Conservation (phyloP, 2,113 vertebrate species). For the Pseudorhombus dupliciocellatus region DNA sequence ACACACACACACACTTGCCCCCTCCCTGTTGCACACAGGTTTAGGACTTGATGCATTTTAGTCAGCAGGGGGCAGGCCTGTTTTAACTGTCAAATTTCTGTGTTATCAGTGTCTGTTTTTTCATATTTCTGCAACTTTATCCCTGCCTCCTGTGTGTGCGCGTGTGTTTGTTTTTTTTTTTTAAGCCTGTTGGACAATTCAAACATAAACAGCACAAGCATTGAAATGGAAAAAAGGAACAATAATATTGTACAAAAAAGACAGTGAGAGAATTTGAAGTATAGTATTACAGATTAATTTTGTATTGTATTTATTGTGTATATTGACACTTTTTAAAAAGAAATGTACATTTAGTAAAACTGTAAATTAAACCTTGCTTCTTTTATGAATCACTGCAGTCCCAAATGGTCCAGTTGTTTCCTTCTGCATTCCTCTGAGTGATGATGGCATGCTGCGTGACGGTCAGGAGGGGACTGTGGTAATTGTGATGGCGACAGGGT, state of each 20-base stretch:
- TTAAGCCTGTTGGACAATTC: slow-evolving; percentile 79
- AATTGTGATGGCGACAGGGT: neutral
- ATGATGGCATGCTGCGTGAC: slow-evolving; percentile 12
- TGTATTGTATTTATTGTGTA: slow-evolving; percentile 99
- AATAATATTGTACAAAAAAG: slow-evolving; percentile 84
- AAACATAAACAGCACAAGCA: slow-evolving; percentile 82
- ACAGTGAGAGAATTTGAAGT: slow-evolving; percentile 87
- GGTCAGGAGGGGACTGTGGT: neutral
- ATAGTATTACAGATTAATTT: slow-evolving; percentile 98
- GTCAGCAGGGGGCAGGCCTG: slow-evolving; percentile 71
- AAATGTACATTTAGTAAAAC: slow-evolving; percentile 98
- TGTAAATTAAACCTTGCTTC: slow-evolving; percentile 97
- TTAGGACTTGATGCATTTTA: slow-evolving; percentile 56
- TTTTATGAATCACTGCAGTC: slow-evolving; percentile 84
- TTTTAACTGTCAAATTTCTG: slow-evolving; percentile 42
- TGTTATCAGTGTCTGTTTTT: slow-evolving; percentile 38
- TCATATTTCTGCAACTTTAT: slow-evolving; percentile 39
- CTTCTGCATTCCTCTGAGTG: slow-evolving; percentile 26
- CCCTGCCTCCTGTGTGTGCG: slow-evolving; percentile 49
- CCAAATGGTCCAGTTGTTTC: slow-evolving; percentile 10
- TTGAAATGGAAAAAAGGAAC: slow-evolving; percentile 78
- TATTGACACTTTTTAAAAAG: slow-evolving; percentile 95
- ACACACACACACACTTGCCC: slow-evolving; percentile 21
- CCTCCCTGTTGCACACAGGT: slow-evolving; percentile 9
- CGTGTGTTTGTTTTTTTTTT: slow-evolving; percentile 26